Evolutionary conservation across 35 echinoderm and acorn worm genomes (phyloP).

Genomic region (Eucidaris tribuloides): DNA sequence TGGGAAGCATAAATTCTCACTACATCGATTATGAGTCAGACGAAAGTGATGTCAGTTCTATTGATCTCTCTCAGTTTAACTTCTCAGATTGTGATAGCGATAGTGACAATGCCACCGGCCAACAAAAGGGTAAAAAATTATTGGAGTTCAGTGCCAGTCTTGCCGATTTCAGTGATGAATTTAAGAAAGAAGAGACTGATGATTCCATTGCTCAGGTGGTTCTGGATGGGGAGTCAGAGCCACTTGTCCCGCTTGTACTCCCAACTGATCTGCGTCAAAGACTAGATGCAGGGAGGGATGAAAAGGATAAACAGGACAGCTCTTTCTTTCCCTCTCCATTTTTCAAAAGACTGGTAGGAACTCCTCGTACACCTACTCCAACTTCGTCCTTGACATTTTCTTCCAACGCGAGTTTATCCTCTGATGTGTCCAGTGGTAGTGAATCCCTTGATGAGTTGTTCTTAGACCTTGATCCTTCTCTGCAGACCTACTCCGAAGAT

Average conservation of each 20-base stretch:
- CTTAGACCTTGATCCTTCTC: neutral
- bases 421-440: conserved; percentile 11
- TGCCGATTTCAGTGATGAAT: neutral
- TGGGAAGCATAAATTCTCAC: conserved; percentile 7
- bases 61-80: neutral
- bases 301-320: neutral
- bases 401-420: neutral
- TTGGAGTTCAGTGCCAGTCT: neutral
- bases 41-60: neutral
- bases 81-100: conserved; percentile 4
- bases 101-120: neutral
- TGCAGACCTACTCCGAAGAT: neutral
- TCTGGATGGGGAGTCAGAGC: neutral
- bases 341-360: neutral
- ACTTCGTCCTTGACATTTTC: neutral
- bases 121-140: neutral
- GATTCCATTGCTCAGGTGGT: neutral
- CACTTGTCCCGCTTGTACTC: neutral
- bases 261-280: neutral
- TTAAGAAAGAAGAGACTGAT: neutral
- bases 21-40: neutral
- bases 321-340: neutral
- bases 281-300: neutral
- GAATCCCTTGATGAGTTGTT: neutral
- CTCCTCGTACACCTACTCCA: neutral